Evolutionary conservation across 2,113 vertebrate species (phyloP), one percentile per base, ranked within the genome.

Genomic region (Thryonomys swinderianus): DNA sequence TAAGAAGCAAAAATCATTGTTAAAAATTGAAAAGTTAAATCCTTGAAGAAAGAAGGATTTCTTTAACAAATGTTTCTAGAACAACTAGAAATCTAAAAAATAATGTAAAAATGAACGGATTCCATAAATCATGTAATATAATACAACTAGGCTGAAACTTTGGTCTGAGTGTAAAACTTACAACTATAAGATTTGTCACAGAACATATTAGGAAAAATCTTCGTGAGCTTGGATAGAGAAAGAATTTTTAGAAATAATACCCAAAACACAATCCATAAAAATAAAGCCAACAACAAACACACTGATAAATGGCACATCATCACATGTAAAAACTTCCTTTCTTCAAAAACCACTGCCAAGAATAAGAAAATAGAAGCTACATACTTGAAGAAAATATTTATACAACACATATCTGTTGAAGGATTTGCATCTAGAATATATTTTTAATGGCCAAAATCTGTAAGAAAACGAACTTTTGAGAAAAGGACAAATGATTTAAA

Each of bases 101-200:
- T n/a, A n/a, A 21, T 76, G 32, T 30, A 67, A 61, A 94, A 67
- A 53, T 20, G 25, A 81, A 51, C 37, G 20, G 34, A 23, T 59
- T 76, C 64, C 45, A 73, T 45, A 81, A 74, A 20, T 76, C n/a
- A 62, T 14, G 40, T 3, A 20, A 64, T 40, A 42, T 57, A 76
- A 82, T 82, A 42, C 55, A 59, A 66, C 82, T 53, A 79, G n/a
- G 42, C 51, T 87, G 59, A 91, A 91, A 74, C 82, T 34, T n/a
- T 64, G 25, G 42, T 73, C 34, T 82, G 74, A 88, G 42, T 62
- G 2, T 82, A 57, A 91, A 88, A 62, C 7, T 61, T 74, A 48
- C 51, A 87, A 83, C 67, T 57, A 13, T 81, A 80, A 81, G 45
- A 12, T 30, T 80, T 91, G 55, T 88, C 37, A 25, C 57, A 51